Evolutionary conservation across 2,888 invertebrate genomes (phyloP).

Genomic region (Andrena bucephala): DNA sequence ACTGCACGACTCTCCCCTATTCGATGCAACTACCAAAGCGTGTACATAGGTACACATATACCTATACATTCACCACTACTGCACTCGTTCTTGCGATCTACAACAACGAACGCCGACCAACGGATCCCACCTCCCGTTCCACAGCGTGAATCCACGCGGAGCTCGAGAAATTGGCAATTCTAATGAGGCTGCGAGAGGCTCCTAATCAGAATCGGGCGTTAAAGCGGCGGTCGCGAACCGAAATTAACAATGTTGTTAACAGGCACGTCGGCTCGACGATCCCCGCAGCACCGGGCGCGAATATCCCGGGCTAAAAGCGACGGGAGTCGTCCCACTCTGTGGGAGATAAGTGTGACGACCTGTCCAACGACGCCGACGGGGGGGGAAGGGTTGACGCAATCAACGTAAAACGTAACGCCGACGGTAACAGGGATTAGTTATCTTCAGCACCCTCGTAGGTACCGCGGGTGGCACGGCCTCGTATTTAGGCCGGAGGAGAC

Average conservation of each 20-base stretch:
- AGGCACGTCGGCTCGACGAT: constrained; percentile 68
- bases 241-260: constrained; percentile 83
- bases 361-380: constrained; percentile 80
- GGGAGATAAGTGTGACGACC: constrained; percentile 85
- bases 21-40: background rate
- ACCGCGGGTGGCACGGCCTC: constrained; percentile 45
- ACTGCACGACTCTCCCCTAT: no score
- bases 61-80: background rate
- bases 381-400: constrained; percentile 84
- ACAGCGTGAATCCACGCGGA: background rate
- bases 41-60: background rate
- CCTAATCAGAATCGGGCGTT: constrained; percentile 66
- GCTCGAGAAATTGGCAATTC: constrained; percentile 63
- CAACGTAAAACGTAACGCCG: constrained; percentile 84
- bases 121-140: constrained; percentile 1
- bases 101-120: background rate
- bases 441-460: constrained; percentile 77
- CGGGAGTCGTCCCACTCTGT: constrained; percentile 61
- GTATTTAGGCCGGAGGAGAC: constrained; percentile 56
- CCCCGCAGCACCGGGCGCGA: constrained; percentile 54
- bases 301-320: constrained; percentile 68
- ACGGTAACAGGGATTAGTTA: constrained; percentile 85
- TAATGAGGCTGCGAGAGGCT: constrained; percentile 67
- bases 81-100: background rate
- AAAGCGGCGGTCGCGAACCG: constrained; percentile 56